Percentiles rank a stretch among this genome's conserved stretches.
Conservation (phyloP, 1,140 invertebrate species). For the Platorchestia sp. region DNA sequence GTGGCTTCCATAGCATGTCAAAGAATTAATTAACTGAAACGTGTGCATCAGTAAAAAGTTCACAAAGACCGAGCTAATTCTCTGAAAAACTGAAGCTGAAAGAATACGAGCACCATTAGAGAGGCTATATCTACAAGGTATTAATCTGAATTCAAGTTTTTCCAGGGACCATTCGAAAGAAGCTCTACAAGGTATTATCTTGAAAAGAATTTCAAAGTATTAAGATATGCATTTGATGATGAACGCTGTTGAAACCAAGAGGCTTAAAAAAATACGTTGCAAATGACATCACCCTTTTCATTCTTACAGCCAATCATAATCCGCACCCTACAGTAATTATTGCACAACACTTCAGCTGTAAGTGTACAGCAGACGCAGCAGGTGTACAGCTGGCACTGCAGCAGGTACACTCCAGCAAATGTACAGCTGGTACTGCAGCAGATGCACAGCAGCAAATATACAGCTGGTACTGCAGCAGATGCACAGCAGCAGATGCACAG, state of each 20-base stretch:
- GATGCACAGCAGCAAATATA: too few relatives aligned
- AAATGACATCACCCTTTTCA: not conserved
- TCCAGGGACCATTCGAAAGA: not conserved
- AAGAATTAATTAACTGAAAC: not conserved
- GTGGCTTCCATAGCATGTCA: not conserved
- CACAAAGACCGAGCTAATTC: not conserved
- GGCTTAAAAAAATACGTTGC: not conserved
- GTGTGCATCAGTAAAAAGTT: not conserved
- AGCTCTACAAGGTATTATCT: not conserved
- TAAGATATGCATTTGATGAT: not conserved
- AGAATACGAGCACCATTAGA: not conserved
- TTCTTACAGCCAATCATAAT: not conserved
- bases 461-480: too few relatives aligned
- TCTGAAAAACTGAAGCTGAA: not conserved
- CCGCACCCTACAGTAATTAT: not conserved
- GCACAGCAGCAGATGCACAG: too few relatives aligned
- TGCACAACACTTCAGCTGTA: not conserved
- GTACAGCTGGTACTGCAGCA: too few relatives aligned
- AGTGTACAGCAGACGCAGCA: too few relatives aligned
- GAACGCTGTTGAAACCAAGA: not conserved
- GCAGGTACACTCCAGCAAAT: too few relatives aligned
- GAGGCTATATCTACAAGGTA: not conserved
- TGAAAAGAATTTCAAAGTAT: not conserved
- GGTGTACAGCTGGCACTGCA: too few relatives aligned
- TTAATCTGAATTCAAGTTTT: not conserved